Evolutionary conservation across 1,140 invertebrate genomes (phyloP).

Genomic region (Zaprionus davidi): DNA sequence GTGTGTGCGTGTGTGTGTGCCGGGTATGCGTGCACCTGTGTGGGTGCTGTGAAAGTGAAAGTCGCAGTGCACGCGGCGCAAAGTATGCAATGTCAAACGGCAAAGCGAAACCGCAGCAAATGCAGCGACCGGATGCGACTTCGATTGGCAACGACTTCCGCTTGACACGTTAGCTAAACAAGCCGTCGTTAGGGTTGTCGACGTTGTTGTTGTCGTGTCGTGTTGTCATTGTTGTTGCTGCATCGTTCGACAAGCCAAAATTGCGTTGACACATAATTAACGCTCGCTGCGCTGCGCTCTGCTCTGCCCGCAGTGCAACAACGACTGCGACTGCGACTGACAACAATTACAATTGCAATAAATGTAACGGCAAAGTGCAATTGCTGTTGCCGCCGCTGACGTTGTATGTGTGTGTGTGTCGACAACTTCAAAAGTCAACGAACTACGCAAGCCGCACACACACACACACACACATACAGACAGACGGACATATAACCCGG

Average conservation of each 20-base stretch:
- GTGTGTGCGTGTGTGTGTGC: neutral
- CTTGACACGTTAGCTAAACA: conserved; percentile 63
- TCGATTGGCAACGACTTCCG: conserved; percentile 82
- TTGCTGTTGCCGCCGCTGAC: conserved; percentile 46
- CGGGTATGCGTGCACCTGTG: neutral
- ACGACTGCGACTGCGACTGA: conserved; percentile 57
- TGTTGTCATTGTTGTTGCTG: conserved; percentile 25
- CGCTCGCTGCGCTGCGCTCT: conserved; percentile 31
- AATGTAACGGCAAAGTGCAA: conserved; percentile 74
- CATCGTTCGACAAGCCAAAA: conserved; percentile 68
- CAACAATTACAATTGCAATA: conserved; percentile 83
- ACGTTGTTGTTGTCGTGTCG: conserved; percentile 10
- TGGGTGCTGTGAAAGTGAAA: conserved; percentile 58
- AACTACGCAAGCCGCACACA: conserved; percentile 61
- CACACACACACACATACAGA: conserved; percentile 33
- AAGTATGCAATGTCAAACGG: conserved; percentile 48
- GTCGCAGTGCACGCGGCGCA: conserved; percentile 40
- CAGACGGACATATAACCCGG: neutral
- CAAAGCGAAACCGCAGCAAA: conserved; percentile 41
- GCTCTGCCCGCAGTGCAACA: conserved; percentile 10
- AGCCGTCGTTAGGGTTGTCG: conserved; percentile 28
- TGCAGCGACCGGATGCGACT: conserved; percentile 61
- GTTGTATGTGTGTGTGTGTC: conserved; percentile 28
- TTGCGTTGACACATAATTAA: conserved; percentile 73
- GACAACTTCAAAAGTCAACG: conserved; percentile 78